Evolutionary conservation across 2,113 vertebrate genomes (phyloP).

Genomic region (Xiphophorus couchianus): DNA sequence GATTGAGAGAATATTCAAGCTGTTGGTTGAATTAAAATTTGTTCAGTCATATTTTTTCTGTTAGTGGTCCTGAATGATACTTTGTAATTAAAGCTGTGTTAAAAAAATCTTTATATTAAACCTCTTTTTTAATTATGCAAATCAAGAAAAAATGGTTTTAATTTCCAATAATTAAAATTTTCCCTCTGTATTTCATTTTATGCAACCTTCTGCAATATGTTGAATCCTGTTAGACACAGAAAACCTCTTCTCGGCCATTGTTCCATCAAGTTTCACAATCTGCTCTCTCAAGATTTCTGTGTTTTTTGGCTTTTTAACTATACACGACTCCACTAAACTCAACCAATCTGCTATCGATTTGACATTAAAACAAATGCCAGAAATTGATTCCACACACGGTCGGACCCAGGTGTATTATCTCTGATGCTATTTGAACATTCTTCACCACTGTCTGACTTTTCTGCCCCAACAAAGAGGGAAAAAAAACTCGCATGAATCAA

Average conservation of each 20-base stretch:
- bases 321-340: slow-evolving; percentile 10
- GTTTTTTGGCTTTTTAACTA: not conserved
- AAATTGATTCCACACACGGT: slow-evolving; percentile 15
- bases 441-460: slow-evolving; percentile 18
- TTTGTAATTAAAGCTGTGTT: not conserved
- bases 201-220: too few species aligned
- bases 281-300: not conserved
- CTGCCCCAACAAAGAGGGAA: not conserved
- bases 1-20: too few species aligned
- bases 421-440: slow-evolving; percentile 1
- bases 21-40: too few species aligned
- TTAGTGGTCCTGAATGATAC: too few species aligned
- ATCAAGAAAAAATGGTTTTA: not conserved
- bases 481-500: slow-evolving; percentile 24
- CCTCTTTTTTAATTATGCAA: not conserved
- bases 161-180: too few species aligned
- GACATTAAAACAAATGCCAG: slow-evolving; percentile 22
- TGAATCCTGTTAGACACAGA: too few species aligned
- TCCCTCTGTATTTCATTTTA: not conserved
- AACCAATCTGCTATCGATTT: slow-evolving; percentile 1
- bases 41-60: too few species aligned
- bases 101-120: slow-evolving; percentile 2
- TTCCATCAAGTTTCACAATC: slow-evolving; percentile 2
- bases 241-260: not conserved
- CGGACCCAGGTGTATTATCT: slow-evolving; percentile 39